Evolutionary conservation across 1,140 invertebrate genomes (phyloP).

Genomic region (Stenopsyche tienmushanensis): DNA sequence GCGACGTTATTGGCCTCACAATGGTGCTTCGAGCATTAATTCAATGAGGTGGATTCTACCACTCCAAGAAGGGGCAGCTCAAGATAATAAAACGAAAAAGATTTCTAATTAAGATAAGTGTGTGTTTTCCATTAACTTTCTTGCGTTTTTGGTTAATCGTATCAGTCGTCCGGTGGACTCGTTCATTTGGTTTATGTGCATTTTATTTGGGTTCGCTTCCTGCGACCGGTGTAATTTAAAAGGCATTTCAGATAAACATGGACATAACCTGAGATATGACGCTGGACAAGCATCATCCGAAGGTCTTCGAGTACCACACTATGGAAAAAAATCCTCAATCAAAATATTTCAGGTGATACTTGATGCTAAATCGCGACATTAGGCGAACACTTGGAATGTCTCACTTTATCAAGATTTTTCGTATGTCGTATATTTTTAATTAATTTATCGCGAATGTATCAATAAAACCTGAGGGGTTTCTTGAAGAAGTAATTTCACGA

Average conservation of each 20-base stretch:
- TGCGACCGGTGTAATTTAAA: conserved; percentile 35
- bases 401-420: too few species aligned
- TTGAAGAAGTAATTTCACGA: too few species aligned
- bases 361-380: too few species aligned
- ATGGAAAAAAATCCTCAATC: too few species aligned
- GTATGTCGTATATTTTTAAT: too few species aligned
- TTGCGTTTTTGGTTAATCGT: conserved; percentile 32
- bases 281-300: neutral
- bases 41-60: neutral
- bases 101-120: conserved; percentile 38
- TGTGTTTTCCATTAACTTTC: conserved; percentile 39
- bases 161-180: conserved; percentile 11
- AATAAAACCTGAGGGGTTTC: too few species aligned
- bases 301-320: too few species aligned
- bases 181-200: conserved; percentile 32
- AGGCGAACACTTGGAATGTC: too few species aligned
- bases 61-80: neutral
- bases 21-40: too few species aligned
- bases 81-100: conserved; percentile 25
- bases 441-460: too few species aligned
- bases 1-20: too few species aligned
- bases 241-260: conserved; percentile 36
- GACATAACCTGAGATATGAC: conserved; percentile 17
- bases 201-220: conserved; percentile 32
- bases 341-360: too few species aligned